Evolutionary conservation across 2,113 vertebrate genomes (phyloP).

Genomic region (Oenanthe melanoleuca): DNA sequence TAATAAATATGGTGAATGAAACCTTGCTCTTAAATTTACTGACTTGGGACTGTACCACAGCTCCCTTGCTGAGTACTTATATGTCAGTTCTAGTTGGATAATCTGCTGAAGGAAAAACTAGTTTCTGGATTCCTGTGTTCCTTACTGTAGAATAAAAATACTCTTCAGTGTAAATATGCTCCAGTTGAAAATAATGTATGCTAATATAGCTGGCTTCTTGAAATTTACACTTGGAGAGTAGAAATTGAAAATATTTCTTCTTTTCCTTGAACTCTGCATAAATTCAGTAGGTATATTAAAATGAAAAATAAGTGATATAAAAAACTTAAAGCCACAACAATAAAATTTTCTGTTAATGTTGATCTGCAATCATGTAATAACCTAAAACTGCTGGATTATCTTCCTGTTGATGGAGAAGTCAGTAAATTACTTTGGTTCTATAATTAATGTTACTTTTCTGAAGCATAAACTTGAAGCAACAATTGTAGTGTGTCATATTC

Average conservation of each 20-base stretch:
- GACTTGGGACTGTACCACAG: not conserved
- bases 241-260: not conserved
- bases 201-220: not conserved
- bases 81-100: not conserved
- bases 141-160: not conserved
- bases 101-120: not conserved
- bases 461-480: not conserved
- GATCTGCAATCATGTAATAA: rapidly evolving
- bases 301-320: not conserved
- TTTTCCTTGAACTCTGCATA: not conserved
- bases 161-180: not conserved
- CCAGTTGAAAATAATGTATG: not conserved
- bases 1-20: not conserved
- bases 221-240: not conserved
- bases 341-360: not conserved
- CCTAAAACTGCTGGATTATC: not conserved
- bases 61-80: not conserved
- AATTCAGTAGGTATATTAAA: not conserved
- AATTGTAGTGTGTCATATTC: not conserved
- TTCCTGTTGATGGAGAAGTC: not conserved
- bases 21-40: not conserved
- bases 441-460: not conserved
- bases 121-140: not conserved
- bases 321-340: not conserved
- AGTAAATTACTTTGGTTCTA: not conserved